Conservation (phyloP, 2,797 vertebrate species). For the Benthosema pterotum region DNA sequence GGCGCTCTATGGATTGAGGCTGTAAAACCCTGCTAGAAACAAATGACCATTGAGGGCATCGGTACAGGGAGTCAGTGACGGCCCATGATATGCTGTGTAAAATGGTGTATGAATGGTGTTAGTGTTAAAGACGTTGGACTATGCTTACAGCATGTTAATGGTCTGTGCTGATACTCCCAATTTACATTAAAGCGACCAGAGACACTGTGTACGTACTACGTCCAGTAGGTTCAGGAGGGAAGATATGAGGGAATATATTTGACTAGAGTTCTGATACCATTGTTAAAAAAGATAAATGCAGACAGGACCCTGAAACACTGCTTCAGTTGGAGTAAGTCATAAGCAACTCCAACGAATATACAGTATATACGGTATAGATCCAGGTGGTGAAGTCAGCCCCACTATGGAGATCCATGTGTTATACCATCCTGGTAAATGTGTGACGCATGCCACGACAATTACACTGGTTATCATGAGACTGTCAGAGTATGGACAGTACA, state of each 20-base stretch:
- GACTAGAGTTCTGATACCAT: neutral
- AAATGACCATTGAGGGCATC: constrained; percentile 1
- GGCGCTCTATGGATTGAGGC: neutral
- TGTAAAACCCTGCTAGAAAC: constrained; percentile 26
- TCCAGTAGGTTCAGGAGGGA: neutral
- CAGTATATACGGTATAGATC: too few relatives aligned
- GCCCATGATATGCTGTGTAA: constrained; percentile 21
- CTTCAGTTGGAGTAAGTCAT: neutral
- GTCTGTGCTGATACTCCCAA: constrained; percentile 67
- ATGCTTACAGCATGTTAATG: constrained; percentile 48
- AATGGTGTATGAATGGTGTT: constrained; percentile 7
- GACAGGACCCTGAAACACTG: neutral
- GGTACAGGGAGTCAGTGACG: constrained; percentile 12
- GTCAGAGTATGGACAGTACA: too few relatives aligned
- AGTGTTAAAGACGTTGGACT: constrained; percentile 18
- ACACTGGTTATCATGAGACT: too few relatives aligned
- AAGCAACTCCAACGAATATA: neutral
- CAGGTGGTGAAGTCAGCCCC: too few relatives aligned
- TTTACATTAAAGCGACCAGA: neutral
- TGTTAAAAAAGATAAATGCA: neutral
- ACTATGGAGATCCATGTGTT: too few relatives aligned
- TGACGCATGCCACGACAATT: too few relatives aligned
- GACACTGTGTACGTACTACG: neutral
- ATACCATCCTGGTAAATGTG: too few relatives aligned
- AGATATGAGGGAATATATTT: constrained; percentile 2